Percentiles rank a stretch among this genome's conserved stretches.
phyloP scores from a whole-genome alignment of 2,113 vertebrate genomes.

The Danio rerio region GRCz12tu NC_133191.1:54397501-54398000 shows the following conservation, averaged over 20 bases:
- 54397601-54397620: background rate
- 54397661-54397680: background rate
- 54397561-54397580: background rate
- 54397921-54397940: constrained; percentile 47
- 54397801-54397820: background rate
- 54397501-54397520: constrained; percentile 8
- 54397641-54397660: background rate
- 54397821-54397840: constrained; percentile 1
- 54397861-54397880: constrained; percentile 52
- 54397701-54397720: background rate
- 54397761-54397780: constrained; percentile 13
- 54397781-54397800: constrained; percentile 3
- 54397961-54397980: constrained; percentile 71
- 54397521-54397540: background rate
- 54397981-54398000: constrained; percentile 50
- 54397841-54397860: constrained; percentile 56
- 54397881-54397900: constrained; percentile 59
- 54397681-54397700: constrained; percentile 3
- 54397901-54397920: constrained; percentile 45
- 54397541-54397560: background rate
- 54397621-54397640: background rate
- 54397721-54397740: constrained; percentile 11
- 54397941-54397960: constrained; percentile 56
- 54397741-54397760: background rate
- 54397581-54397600: background rate